A percentile compares a stretch with the other conserved stretches of the same genome.
These are phyloP conservation scores for Cryptomyrus ogoouensis DNA, from an alignment of 2,113 vertebrate genomes.

Conservation along the genomic window DNA sequence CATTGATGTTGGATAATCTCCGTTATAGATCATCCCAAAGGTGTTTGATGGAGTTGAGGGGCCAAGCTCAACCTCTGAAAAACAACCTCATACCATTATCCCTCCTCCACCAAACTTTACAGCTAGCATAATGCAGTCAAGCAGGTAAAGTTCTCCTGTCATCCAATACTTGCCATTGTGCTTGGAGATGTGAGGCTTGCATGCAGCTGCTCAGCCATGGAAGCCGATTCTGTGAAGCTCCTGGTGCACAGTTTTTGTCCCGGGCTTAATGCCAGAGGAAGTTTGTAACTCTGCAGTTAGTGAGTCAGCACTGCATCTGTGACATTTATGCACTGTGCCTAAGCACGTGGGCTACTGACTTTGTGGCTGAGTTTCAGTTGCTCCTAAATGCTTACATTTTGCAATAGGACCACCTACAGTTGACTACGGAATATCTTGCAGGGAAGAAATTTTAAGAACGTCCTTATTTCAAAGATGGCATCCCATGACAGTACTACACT, in stretches of 20 bases:
- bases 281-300: neutral
- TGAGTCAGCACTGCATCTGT: neutral
- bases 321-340: neutral
- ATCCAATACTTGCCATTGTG: neutral
- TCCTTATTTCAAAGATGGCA: too few species aligned
- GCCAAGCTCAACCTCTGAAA: neutral
- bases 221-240: neutral
- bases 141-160: neutral
- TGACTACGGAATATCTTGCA: neutral
- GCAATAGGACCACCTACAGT: neutral
- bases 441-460: too few species aligned
- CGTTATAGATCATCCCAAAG: too few species aligned
- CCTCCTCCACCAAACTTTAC: neutral
- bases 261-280: neutral
- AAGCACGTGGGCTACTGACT: neutral
- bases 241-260: too few species aligned
- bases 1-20: too few species aligned
- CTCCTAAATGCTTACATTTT: neutral
- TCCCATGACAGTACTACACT: too few species aligned
- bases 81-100: neutral
- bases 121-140: neutral
- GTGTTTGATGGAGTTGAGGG: neutral
- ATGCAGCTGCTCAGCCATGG: neutral
- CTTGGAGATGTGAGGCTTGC: neutral
- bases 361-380: neutral